These are phyloP conservation scores for Arothron firmamentum DNA, from an alignment of 2,113 vertebrate genomes.

Conservation along the genomic window DNA sequence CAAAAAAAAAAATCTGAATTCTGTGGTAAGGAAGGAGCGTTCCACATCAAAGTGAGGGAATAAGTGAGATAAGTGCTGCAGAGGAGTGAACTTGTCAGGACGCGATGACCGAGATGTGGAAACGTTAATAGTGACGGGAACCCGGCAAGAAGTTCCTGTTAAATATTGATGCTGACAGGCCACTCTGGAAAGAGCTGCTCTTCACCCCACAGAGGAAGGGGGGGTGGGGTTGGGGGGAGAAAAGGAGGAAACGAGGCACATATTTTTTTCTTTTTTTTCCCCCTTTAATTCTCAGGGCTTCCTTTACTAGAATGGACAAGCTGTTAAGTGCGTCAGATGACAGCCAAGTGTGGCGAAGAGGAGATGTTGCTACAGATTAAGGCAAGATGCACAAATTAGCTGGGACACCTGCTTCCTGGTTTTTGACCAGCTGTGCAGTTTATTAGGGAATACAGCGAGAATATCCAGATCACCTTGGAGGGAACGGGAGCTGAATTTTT, in stretches of 20 bases:
- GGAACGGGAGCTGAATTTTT: too few species aligned
- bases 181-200: conserved; percentile 44
- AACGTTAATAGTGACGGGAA: conserved; percentile 55
- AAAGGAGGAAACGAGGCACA: conserved; percentile 18
- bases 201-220: conserved; percentile 19
- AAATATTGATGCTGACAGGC: conserved; percentile 64
- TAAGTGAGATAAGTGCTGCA: background rate
- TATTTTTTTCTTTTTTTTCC: conserved; percentile 23
- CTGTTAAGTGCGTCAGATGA: conserved; percentile 19
- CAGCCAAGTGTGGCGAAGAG: conserved; percentile 1
- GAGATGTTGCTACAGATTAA: conserved; percentile 26
- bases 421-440: conserved; percentile 16
- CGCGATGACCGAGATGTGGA: conserved; percentile 14
- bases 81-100: conserved; percentile 11
- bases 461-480: conserved; percentile 5
- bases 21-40: conserved; percentile 7
- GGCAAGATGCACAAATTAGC: conserved; percentile 22
- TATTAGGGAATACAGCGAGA: conserved; percentile 18
- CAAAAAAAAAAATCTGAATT: background rate
- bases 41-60: background rate
- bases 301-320: conserved; percentile 6
- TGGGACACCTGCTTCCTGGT: background rate
- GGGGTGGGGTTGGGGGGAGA: too few species aligned
- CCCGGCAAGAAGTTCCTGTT: conserved; percentile 47
- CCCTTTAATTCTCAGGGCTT: background rate